phyloP scores from a whole-genome alignment of 2,888 invertebrate species.

The Cataglyphis livida region DNA sequence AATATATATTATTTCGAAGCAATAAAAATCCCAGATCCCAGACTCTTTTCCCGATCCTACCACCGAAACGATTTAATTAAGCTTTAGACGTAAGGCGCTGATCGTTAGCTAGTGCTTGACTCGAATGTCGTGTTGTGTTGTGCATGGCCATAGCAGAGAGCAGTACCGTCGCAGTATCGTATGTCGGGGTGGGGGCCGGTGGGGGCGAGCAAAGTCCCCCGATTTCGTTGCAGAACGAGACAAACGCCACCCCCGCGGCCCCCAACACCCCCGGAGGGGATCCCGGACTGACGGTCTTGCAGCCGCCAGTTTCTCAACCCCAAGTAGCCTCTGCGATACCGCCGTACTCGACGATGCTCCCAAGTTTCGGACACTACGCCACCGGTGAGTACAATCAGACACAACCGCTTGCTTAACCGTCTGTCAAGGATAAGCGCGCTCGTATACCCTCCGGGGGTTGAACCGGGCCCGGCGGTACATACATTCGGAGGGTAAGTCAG shows the following conservation, averaged over 20 bases:
- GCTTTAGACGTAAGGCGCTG: slow-evolving; percentile 80
- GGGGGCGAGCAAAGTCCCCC: slow-evolving; percentile 85
- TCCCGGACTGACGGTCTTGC: slow-evolving; percentile 87
- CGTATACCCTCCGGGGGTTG: slow-evolving; percentile 46
- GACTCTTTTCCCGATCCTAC: neutral
- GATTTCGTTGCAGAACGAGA: slow-evolving; percentile 84
- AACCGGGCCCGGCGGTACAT: slow-evolving; percentile 16
- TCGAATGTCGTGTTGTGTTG: slow-evolving; percentile 85
- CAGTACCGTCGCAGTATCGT: slow-evolving; percentile 84
- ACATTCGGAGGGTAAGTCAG: slow-evolving; percentile 67
- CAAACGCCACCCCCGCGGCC: slow-evolving; percentile 84
- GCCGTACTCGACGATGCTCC: slow-evolving; percentile 89
- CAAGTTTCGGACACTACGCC: slow-evolving; percentile 90
- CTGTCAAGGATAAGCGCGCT: slow-evolving; percentile 45
- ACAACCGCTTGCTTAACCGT: slow-evolving; percentile 60
- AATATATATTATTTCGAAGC: neutral
- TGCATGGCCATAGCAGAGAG: slow-evolving; percentile 84
- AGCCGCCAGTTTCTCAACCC: slow-evolving; percentile 87
- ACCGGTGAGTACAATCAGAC: slow-evolving; percentile 87
- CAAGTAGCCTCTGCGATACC: slow-evolving; percentile 86
- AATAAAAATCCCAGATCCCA: slow-evolving; percentile 3
- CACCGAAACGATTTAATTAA: slow-evolving; percentile 73
- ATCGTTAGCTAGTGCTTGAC: slow-evolving; percentile 83
- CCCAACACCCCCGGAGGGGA: slow-evolving; percentile 84
- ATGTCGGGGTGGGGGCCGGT: slow-evolving; percentile 84